These are phyloP conservation scores for Melanerpes aurifrons DNA, from an alignment of 2,113 vertebrate species.

Conservation along the genomic window DNA sequence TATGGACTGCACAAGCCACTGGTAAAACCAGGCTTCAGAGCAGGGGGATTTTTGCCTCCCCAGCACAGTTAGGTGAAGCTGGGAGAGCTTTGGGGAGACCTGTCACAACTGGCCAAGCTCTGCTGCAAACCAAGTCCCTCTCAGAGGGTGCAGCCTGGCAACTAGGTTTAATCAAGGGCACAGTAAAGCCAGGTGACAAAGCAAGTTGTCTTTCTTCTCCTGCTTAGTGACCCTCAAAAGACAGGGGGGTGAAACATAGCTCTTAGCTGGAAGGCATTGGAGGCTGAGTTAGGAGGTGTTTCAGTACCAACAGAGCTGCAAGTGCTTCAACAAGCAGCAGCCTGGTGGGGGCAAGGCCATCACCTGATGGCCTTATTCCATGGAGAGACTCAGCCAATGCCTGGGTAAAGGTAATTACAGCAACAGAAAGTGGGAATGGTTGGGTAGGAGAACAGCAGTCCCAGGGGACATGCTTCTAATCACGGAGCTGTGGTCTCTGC, in stretches of 20 bases:
- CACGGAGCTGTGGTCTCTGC: not conserved
- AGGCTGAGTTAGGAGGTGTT: not conserved
- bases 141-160: not conserved
- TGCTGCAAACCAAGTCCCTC: not conserved
- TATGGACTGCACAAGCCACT: not conserved
- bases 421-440: not conserved
- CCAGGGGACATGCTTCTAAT: not conserved
- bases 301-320: not conserved
- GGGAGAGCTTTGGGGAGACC: not conserved
- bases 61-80: not conserved
- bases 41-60: not conserved
- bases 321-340: not conserved
- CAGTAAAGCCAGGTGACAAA: not conserved
- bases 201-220: not conserved
- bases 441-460: not conserved
- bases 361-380: not conserved
- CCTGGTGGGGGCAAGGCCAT: not conserved
- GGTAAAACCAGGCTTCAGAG: not conserved
- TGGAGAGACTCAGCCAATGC: not conserved
- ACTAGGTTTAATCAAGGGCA: not conserved
- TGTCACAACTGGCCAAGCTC: not conserved
- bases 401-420: not conserved
- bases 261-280: not conserved
- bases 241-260: not conserved
- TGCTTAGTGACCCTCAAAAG: not conserved